These are phyloP conservation scores for Minunthozetes semirufus DNA, from an alignment of 2,888 invertebrate genomes.

Conservation along the genomic window DNA sequence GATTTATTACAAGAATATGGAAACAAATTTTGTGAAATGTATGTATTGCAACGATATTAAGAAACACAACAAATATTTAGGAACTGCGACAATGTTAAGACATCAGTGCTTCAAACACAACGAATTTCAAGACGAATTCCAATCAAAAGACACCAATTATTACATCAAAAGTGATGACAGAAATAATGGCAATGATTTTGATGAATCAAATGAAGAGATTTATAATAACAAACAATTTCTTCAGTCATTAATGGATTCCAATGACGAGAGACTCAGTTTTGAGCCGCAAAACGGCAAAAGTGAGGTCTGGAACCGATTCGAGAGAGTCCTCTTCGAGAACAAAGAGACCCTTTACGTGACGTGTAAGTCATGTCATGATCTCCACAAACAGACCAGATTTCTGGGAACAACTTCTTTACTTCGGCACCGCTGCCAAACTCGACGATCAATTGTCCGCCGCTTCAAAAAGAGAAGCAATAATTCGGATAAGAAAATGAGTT, in stretches of 20 bases:
- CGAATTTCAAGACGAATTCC: neutral
- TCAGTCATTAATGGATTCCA: neutral
- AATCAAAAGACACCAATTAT: neutral
- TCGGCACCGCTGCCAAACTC: neutral
- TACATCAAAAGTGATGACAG: neutral
- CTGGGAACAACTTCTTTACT: neutral
- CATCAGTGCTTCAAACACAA: neutral
- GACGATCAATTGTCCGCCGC: neutral
- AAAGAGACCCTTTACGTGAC: constrained; percentile 6
- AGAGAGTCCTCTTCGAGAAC: neutral
- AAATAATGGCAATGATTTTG: neutral
- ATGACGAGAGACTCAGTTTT: neutral
- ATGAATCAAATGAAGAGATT: neutral
- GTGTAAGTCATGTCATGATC: constrained; percentile 5
- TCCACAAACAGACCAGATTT: neutral
- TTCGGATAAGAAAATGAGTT: neutral
- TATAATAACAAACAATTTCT: constrained; percentile 4
- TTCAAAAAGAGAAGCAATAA: neutral
- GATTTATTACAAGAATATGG: neutral
- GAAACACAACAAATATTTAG: constrained; percentile 1
- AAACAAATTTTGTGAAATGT: constrained; percentile 18
- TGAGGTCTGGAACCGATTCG: constrained; percentile 1
- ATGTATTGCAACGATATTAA: constrained; percentile 3
- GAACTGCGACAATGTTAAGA: neutral
- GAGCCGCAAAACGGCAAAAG: constrained; percentile 6